These are phyloP conservation scores for Nomada ferruginata DNA, from an alignment of 2,888 invertebrate genomes.

Conservation along the genomic window DNA sequence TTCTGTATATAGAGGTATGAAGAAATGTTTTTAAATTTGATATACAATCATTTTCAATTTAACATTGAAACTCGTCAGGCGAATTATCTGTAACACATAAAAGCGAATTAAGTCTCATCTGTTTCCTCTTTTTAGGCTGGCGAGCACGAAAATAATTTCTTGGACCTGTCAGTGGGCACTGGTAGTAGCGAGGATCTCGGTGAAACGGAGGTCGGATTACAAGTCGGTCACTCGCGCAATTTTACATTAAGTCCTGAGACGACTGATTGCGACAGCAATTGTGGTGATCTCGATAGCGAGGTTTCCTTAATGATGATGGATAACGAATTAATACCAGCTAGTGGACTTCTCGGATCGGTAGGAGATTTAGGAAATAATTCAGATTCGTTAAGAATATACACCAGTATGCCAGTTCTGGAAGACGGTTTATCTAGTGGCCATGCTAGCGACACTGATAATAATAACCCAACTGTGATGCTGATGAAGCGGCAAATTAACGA, in stretches of 20 bases:
- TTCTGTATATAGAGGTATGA: neutral
- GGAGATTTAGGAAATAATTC: constrained; percentile 87
- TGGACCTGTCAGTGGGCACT: constrained; percentile 87
- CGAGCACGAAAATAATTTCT: constrained; percentile 87
- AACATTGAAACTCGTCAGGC: neutral
- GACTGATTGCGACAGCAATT: constrained; percentile 95
- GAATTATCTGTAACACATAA: neutral
- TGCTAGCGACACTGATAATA: constrained; percentile 96
- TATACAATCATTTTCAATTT: neutral
- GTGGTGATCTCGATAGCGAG: constrained; percentile 94
- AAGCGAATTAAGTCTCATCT: neutral
- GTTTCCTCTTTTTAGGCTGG: constrained; percentile 80
- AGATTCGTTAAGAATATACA: constrained; percentile 88
- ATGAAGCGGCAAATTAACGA: constrained; percentile 90
- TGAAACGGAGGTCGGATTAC: constrained; percentile 87
- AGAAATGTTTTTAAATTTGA: neutral
- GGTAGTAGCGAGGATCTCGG: constrained; percentile 88
- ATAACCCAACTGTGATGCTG: constrained; percentile 90
- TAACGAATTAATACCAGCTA: constrained; percentile 85
- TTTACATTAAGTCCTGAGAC: constrained; percentile 96
- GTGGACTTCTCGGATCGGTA: constrained; percentile 81
- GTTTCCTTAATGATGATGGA: constrained; percentile 91
- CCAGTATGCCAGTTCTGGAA: constrained; percentile 95
- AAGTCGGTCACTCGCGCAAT: constrained; percentile 91
- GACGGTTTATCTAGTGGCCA: constrained; percentile 97